Base-by-base conservation (phyloP, 53 echinoderm and acorn worm species). In the Henricia sp. region DNA sequence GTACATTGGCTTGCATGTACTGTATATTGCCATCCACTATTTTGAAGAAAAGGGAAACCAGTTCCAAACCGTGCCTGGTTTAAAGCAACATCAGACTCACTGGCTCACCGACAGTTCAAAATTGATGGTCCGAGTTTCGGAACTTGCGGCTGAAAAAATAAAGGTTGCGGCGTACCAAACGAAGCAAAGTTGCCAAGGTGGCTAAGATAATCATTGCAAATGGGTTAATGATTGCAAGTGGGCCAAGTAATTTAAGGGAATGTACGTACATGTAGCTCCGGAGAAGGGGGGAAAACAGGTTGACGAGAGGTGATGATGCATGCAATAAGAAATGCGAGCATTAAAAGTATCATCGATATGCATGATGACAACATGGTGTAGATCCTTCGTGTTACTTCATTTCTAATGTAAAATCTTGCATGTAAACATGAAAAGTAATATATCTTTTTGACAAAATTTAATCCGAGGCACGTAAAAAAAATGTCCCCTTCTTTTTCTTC, bases 181-280 rank as follows among this genome's bases (percentile, higher is more conserved):
- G 60, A 80, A 27, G 64, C 60, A 28, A 44, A 24, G 43, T 21
- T 64, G 64, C 23, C 29, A 60, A 1, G 57, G 57, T 39, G 59
- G 16, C 44, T n/a, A n/a, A n/a, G 64, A 19, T 80, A 63, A 73
- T 62, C 48, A 59, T 20, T 44, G 80, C 63, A 80, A 62, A 30
- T 80, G 80, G 80, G 80, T 64, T 63, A 62, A 80, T 44, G 63
- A 44, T 20, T 60, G 50, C 64, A 46, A 63, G 64, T 80, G 36
- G 63, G 80, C 80, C 51, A 64, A 80, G 64, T 64, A 64, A 64
- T 80, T 63, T 63, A 34, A 42, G 42, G 42, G 38, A 43, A 38
- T 58, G 76, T 76, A n/a, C 20, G 24, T 32, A 36, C 8, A 29
- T 28, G 48, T 46, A 14, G 48, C 48, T 39, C 38, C 20, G 56